Percentiles rank a stretch among this genome's conserved stretches.
Conservation (phyloP, 2,113 vertebrate species). For the Isichthys henryi region DNA sequence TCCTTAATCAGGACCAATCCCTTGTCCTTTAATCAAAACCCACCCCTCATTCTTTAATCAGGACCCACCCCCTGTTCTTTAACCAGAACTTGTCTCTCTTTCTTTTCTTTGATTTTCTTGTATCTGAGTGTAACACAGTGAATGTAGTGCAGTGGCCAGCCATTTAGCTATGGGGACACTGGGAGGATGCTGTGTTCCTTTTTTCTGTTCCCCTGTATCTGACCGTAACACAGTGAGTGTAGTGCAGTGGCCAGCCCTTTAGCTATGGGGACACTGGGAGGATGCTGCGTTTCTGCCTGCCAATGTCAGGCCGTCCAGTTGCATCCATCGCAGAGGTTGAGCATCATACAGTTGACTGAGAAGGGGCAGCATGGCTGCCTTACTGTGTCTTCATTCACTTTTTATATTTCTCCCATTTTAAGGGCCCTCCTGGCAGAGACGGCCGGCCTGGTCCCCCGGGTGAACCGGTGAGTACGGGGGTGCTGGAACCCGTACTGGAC, state of each 20-base stretch:
- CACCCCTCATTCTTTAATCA: too few relatives aligned
- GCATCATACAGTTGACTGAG: neutral
- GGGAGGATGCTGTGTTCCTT: neutral
- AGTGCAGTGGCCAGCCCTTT: neutral
- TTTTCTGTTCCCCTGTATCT: neutral
- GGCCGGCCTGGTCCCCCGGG: constrained; percentile 83
- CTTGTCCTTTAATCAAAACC: neutral
- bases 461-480: constrained; percentile 76
- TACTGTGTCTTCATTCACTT: constrained; percentile 29
- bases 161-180: neutral
- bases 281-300: neutral
- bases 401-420: constrained; percentile 44
- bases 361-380: neutral
- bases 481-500: neutral
- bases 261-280: neutral
- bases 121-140: neutral
- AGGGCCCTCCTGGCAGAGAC: constrained; percentile 83
- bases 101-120: too few relatives aligned
- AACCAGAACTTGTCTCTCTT: neutral
- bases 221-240: neutral
- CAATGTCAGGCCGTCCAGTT: neutral
- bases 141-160: neutral
- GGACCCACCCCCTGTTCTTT: neutral
- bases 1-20: neutral
- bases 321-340: neutral